Percentiles rank a stretch among this genome's conserved stretches.
Evolutionary conservation across 2,113 vertebrate genomes (phyloP).

Genomic region (Psammodynastes pulverulentus): DNA sequence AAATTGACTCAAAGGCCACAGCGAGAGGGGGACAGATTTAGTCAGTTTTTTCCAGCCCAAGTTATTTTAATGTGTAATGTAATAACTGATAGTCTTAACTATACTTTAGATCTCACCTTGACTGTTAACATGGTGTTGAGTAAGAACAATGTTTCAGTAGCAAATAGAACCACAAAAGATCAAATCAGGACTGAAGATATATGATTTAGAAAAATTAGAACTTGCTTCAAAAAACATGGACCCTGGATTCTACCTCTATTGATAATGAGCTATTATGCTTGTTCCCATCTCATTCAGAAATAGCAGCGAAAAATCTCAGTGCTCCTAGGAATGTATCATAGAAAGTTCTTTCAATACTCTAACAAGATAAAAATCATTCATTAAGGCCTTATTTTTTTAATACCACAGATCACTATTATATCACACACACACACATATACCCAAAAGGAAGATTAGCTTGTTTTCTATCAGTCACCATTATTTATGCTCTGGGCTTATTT

Average conservation of each 20-base stretch:
- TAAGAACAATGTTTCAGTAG: background rate
- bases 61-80: background rate
- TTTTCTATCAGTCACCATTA: background rate
- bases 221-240: background rate
- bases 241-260: background rate
- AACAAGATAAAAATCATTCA: background rate
- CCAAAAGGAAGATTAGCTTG: background rate
- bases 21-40: background rate
- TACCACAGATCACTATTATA: background rate
- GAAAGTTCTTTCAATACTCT: background rate
- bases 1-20: background rate
- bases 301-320: background rate
- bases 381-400: background rate
- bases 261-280: background rate
- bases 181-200: background rate
- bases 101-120: background rate
- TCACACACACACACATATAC: background rate
- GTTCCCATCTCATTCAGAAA: background rate
- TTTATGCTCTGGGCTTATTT: background rate
- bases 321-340: background rate
- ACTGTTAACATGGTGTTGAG: too few species aligned
- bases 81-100: background rate
- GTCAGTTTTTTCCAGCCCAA: background rate
- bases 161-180: background rate
- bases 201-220: background rate